Evolutionary conservation across 2,797 vertebrate species (phyloP).

Genomic region (Tokudaia tokunoshimensis): DNA sequence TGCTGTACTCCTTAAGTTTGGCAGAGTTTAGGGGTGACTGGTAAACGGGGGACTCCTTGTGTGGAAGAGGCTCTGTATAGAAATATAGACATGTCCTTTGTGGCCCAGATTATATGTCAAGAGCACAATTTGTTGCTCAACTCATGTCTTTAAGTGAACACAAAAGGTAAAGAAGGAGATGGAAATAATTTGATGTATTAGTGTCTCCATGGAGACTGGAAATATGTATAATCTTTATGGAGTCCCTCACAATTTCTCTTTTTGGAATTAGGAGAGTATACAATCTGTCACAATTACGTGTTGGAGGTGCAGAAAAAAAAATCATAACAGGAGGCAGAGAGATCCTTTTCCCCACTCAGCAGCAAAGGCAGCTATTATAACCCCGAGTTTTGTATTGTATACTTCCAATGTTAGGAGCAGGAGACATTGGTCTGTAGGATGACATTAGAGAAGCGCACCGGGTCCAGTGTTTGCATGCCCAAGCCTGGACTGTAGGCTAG

Average conservation of each 20-base stretch:
- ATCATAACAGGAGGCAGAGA: background rate
- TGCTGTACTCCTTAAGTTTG: background rate
- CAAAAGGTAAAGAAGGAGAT: slow-evolving; percentile 63
- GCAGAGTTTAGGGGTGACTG: slow-evolving; percentile 11
- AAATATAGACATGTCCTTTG: slow-evolving; percentile 38
- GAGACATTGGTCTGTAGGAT: background rate
- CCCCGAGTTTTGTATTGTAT: background rate
- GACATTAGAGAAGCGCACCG: background rate
- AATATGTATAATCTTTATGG: slow-evolving; percentile 59
- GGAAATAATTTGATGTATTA: slow-evolving; percentile 68
- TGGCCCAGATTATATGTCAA: slow-evolving; percentile 40
- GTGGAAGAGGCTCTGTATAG: background rate
- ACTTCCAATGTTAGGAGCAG: slow-evolving; percentile 6
- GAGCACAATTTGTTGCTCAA: slow-evolving; percentile 16
- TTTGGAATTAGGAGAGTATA: slow-evolving; percentile 45
- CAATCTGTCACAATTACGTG: background rate
- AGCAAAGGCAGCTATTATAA: background rate
- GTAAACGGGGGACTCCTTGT: background rate
- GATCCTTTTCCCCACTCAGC: background rate
- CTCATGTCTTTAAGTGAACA: slow-evolving; percentile 55
- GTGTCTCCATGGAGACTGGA: slow-evolving; percentile 73
- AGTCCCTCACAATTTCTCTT: slow-evolving; percentile 62
- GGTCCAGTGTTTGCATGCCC: background rate
- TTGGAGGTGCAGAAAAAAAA: slow-evolving; percentile 1
- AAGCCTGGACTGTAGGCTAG: background rate